Evolutionary conservation across 2,797 vertebrate species (phyloP).

Genomic region (Acanthornis magna): DNA sequence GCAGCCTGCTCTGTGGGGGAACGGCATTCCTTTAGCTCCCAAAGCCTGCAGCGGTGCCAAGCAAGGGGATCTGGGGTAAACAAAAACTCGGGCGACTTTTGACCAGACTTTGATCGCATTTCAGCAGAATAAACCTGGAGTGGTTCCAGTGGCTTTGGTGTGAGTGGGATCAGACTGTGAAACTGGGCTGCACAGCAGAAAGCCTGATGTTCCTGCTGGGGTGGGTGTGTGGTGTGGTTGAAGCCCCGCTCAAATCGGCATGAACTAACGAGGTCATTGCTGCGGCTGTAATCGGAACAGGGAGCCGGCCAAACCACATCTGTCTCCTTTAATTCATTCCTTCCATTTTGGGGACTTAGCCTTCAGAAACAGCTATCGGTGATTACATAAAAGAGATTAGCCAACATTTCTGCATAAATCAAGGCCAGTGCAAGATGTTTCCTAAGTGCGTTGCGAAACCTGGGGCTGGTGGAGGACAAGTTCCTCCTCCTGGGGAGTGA

Average conservation of each 20-base stretch:
- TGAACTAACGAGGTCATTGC: not conserved
- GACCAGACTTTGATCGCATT: not conserved
- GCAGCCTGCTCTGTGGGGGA: not conserved
- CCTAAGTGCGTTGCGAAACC: constrained; percentile 64
- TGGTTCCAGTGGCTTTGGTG: not conserved
- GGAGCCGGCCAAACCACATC: constrained; percentile 9
- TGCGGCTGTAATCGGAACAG: not conserved
- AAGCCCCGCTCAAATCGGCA: not conserved
- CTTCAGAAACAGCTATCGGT: constrained; percentile 62
- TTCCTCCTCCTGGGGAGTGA: constrained; percentile 33
- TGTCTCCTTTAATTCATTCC: constrained; percentile 41
- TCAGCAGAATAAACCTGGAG: constrained; percentile 24
- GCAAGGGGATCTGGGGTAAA: not conserved
- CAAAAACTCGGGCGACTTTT: not conserved
- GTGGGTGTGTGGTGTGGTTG: not conserved
- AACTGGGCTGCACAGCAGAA: not conserved
- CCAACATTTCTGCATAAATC: constrained; percentile 67
- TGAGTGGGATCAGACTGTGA: not conserved
- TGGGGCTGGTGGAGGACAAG: constrained; percentile 37
- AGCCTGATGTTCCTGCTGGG: not conserved
- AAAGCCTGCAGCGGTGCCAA: not conserved
- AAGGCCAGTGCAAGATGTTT: constrained; percentile 70
- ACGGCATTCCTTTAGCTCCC: not conserved
- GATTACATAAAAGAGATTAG: constrained; percentile 72
- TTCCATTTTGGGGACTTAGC: constrained; percentile 41